Evolutionary conservation across 2,888 invertebrate genomes (phyloP), one percentile per base, ranked within the genome.

Genomic region (Eupithecia centaureata): DNA sequence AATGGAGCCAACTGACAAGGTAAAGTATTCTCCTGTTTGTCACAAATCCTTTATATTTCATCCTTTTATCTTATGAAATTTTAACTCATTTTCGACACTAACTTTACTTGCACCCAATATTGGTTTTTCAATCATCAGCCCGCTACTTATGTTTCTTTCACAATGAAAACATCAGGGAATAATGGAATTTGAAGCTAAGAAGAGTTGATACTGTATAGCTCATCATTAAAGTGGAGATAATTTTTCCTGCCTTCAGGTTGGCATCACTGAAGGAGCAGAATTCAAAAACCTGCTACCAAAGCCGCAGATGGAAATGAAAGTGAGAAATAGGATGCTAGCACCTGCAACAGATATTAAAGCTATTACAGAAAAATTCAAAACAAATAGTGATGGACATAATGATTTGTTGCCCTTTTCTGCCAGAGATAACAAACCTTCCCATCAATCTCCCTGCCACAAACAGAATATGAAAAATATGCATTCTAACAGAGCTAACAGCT

Each of bases 231-330:
- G 91, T 92, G 93, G 92, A 92, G 93, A 92, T 92, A 83, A 93
- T 93, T 93, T 93, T 93, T 93, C 92, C 92, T 93, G 92, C 91
- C 93, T 92, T 92, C 93, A 93, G 93, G 93, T 93, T 89, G 93
- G 92, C 92, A 91, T 91, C 92, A 92, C 91, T 91, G 92, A 92
- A 90, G 92, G 89, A 88, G 91, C 92, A 84, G 89, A 87, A 86
- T 86, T 85, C 88, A 90, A 89, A 89, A 91, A 86, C 80, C 88
- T 91, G 90, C 90, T 90, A 89, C 87, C 90, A 86, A 82, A 87
- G 88, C 88, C 86, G 91, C 89, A 83, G 85, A 89, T 81, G 87
- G 89, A 87, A 82, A 76, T 83, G 76, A 87, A 83, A 82, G 80
- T 75, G 85, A 87, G 86, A 79, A 82, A 81, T 83, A 80, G 77